Evolutionary conservation across 2,113 vertebrate species (phyloP).

Genomic region (Trichomycterus rosablanca): DNA sequence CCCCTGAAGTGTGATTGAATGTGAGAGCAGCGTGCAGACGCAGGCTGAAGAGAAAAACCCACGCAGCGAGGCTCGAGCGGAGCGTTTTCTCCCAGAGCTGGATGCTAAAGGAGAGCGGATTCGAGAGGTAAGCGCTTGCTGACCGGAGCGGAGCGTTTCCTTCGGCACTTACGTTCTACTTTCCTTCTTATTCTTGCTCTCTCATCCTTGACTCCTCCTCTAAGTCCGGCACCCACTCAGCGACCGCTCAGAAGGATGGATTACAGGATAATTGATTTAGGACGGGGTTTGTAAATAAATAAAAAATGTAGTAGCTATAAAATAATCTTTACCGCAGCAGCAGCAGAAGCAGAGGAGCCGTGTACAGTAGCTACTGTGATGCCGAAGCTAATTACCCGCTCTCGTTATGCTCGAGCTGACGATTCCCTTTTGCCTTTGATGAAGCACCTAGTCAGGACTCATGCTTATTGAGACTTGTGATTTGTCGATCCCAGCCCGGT

Average conservation of each 20-base stretch:
- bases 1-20: background rate
- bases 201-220: slow-evolving; percentile 31
- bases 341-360: too few relatives aligned
- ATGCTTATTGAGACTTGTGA: background rate
- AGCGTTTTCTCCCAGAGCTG: background rate
- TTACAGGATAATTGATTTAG: background rate
- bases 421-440: background rate
- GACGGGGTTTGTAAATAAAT: too few relatives aligned
- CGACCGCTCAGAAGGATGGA: background rate
- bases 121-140: background rate
- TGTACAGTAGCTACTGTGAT: too few relatives aligned
- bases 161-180: slow-evolving; percentile 1
- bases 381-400: background rate
- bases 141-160: background rate
- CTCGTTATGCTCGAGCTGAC: background rate
- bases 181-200: slow-evolving; percentile 12
- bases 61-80: background rate
- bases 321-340: too few relatives aligned
- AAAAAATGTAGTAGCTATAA: too few relatives aligned
- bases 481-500: background rate
- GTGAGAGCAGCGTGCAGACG: background rate
- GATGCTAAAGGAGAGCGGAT: background rate
- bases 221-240: slow-evolving; percentile 25
- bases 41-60: background rate
- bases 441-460: background rate